Base-by-base conservation (phyloP, 2,113 vertebrate species). In the Oophaga pumilio region DNA sequence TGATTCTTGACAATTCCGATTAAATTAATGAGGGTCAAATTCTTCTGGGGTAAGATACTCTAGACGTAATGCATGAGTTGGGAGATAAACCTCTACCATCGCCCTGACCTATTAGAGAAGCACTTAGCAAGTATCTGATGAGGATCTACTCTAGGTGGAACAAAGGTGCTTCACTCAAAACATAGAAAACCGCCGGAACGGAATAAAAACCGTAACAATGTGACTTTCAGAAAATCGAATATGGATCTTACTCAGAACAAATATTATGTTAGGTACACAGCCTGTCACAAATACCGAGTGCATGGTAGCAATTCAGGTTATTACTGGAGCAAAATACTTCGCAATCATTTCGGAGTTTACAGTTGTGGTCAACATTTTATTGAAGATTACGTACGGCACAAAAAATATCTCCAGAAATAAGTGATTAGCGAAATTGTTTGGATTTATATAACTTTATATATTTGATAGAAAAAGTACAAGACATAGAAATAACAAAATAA, bases 1-100 rank as follows among this genome's bases (percentile, higher is more conserved):
- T 4, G 87, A 91, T 92, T 93, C 91, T 92, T 93, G 91, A 93
- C 93, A 94, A 93, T 94, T 93, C 91, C 89, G 90, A 93, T 92
- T 92, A 94, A 93, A 95, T 91, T 91, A 92, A 91, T 60, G 91
- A 94, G 91, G 90, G 89, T 85, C 88, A 94, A 93, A 94, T 94
- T 94, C 93, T 92, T 93, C 88, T 90, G 89, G 82, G 91, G 90
- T 91, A 93, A 89, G 88, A 86, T 1, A 53, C 84, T 85, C 85
- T 86, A 71, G 88, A 91, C 90, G 87, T 88, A 89, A 0, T 43
- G 82, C 20, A 90, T 20, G 50, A 92, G 81, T 90, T 89, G 85
- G 81, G 82, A 89, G 90, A 92, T 89, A 89, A 90, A 87, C 81
- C 74, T 74, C 18, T 33, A 62, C 74, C 43, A 53, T 28, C 13